Conservation (phyloP, 2,113 vertebrate species). For the Bucco capensis region DNA sequence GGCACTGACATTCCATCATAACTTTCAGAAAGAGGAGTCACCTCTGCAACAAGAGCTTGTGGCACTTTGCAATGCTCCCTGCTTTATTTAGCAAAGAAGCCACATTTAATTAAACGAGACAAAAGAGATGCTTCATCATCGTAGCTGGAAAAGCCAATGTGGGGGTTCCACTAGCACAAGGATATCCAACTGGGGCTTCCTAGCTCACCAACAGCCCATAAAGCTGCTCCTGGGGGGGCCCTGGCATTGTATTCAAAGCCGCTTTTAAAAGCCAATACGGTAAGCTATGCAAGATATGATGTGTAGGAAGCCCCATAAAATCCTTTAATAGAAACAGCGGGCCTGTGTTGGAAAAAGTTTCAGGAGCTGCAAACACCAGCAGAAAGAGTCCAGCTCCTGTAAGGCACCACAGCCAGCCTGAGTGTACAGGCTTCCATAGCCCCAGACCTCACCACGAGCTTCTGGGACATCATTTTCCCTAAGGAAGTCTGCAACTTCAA, state of each 20-base stretch:
- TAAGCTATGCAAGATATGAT: constrained; percentile 52
- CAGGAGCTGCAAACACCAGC: neutral
- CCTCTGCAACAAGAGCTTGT: neutral
- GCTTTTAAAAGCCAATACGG: constrained; percentile 25
- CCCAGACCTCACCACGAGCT: fast-evolving
- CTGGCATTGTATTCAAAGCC: constrained; percentile 65
- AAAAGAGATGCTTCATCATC: neutral
- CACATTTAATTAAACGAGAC: neutral
- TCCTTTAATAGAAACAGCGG: constrained; percentile 61
- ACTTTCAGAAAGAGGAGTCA: neutral
- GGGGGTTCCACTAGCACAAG: fast-evolving
- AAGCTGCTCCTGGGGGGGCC: constrained; percentile 66
- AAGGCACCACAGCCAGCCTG: neutral
- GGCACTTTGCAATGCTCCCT: neutral
- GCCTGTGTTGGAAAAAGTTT: constrained; percentile 4
- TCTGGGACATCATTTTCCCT: fast-evolving
- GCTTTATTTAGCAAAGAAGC: neutral
- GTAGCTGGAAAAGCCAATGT: neutral
- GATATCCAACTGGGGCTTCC: neutral
- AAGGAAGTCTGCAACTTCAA: neutral
- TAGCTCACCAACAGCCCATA: neutral
- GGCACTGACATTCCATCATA: neutral
- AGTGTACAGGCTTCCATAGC: neutral
- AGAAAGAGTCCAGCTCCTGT: neutral
- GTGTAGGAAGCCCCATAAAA: constrained; percentile 63